Percentiles rank a stretch among this genome's conserved stretches.
These are phyloP conservation scores for Aleiodes leptofemur DNA, from an alignment of 2,888 invertebrate species.

Conservation along the genomic window DNA sequence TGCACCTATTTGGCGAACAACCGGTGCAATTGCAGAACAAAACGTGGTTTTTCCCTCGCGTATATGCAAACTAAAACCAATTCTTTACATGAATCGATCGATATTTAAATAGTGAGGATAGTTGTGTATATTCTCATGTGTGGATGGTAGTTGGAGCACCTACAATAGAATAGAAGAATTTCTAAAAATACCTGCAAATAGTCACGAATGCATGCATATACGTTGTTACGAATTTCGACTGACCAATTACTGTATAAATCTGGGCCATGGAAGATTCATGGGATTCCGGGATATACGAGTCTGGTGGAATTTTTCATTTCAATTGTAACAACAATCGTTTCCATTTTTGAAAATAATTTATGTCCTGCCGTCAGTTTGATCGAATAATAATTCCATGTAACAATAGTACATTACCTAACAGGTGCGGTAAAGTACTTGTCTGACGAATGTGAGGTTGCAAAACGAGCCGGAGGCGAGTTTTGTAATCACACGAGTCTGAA, in stretches of 20 bases:
- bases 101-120: slow-evolving; percentile 13
- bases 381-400: no score
- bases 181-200: no score
- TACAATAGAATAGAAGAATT: slow-evolving; percentile 18
- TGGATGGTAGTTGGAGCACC: neutral
- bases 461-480: no score
- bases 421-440: no score
- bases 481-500: no score
- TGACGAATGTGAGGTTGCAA: no score
- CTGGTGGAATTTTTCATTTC: no score
- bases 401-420: no score
- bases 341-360: no score
- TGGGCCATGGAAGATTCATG: neutral
- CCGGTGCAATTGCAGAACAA: slow-evolving; percentile 13
- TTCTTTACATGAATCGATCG: slow-evolving; percentile 5
- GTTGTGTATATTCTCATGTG: neutral
- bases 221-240: slow-evolving; percentile 10
- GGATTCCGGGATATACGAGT: no score
- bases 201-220: neutral
- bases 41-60: neutral
- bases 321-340: no score
- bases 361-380: no score
- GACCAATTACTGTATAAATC: slow-evolving; percentile 14
- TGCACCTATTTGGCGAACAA: slow-evolving; percentile 3
- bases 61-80: neutral